These are phyloP conservation scores for Caranx ignobilis DNA, from an alignment of 2,113 vertebrate species.

Conservation along the genomic window DNA sequence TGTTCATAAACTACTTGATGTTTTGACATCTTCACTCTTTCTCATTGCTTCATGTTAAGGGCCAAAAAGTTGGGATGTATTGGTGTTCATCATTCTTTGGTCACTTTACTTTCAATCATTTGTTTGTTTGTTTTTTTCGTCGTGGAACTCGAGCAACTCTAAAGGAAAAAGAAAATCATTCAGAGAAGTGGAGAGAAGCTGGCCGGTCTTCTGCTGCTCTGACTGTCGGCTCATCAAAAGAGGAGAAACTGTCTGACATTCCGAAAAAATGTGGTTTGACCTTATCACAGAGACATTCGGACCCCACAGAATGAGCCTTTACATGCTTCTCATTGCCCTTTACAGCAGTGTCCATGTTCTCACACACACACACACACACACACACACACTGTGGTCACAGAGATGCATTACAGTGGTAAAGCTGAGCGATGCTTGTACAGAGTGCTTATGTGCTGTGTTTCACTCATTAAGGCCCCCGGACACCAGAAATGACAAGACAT, in stretches of 20 bases:
- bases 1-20: not conserved
- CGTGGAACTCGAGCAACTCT: not conserved
- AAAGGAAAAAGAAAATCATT: not conserved
- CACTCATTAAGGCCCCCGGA: conserved; percentile 64
- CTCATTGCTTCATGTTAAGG: not conserved
- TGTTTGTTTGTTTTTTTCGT: conserved; percentile 1
- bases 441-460: conserved; percentile 64
- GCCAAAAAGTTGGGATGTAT: not conserved
- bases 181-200: not conserved
- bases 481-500: conserved; percentile 40
- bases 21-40: not conserved
- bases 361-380: conserved; percentile 34
- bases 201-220: not conserved
- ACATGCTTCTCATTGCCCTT: conserved; percentile 80
- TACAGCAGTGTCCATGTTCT: conserved; percentile 48
- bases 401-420: conserved; percentile 43
- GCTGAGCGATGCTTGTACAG: conserved; percentile 47
- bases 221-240: conserved; percentile 50
- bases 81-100: not conserved
- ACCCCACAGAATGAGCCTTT: conserved; percentile 56
- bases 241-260: conserved; percentile 56
- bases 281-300: conserved; percentile 78
- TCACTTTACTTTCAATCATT: not conserved
- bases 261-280: conserved; percentile 63
- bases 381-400: conserved; percentile 28